Evolutionary conservation across 2,888 invertebrate genomes (phyloP), one percentile per base, ranked within the genome.

Genomic region (Parascotia fuliginaria): DNA sequence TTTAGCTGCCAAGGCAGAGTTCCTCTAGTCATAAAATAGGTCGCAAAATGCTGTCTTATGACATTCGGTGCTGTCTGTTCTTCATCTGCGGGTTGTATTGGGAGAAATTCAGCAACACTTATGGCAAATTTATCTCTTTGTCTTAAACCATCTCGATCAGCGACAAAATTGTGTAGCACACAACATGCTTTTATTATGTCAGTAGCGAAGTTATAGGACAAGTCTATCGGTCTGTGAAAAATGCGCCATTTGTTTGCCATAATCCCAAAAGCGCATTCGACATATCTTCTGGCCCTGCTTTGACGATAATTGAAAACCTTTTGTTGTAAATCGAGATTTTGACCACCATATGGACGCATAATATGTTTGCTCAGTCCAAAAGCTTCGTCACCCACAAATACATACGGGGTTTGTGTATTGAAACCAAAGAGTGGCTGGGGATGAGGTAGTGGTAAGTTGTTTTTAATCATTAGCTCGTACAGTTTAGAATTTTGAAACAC

Each of bases 21-120:
- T 55, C 51, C 51, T 51, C 9, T 48, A 41, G 47, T 56, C 28
- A 56, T 42, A 56, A 56, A 50, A 50, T 50, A 44, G 44, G 33
- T 46, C 34, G 16, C 46, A 22, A 13, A 47, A 19, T 47, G 46
- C 41, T 59, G 37, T 59, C 62, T 62, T 50, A 62, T 54, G 45
- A 48, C 54, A 59, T 59, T 62, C 33, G 58, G 44, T 55, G 56
- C 28, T 28, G 28, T 28, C 28, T 11, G 2, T n/a, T 28, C 12
- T 53, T 53, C 33, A 42, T 42, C 9, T 42, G 12, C 22, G 40
- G 54, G 50, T 57, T 57, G 60, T 33, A 61, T 9, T 33, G 61
- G 29, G 55, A 29, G 57, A 56, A 64, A 64, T 27, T 64, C 65
- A 54, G 57, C 57, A 59, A 15, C 37, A 61, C 27, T 60, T 59